These are phyloP conservation scores for Acleris holmiana DNA, from an alignment of 2,888 invertebrate species.

Conservation along the genomic window DNA sequence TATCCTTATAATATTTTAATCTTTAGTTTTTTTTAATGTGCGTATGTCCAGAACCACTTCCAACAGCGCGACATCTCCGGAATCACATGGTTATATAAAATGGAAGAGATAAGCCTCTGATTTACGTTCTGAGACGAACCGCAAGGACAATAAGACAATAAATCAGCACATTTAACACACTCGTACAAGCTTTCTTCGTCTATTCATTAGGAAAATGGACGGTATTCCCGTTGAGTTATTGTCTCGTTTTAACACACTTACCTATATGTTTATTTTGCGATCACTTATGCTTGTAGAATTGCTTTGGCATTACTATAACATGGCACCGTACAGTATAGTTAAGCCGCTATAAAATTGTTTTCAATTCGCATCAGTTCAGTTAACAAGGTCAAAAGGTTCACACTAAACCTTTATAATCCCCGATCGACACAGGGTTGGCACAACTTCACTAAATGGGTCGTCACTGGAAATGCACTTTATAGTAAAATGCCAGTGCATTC, in stretches of 20 bases:
- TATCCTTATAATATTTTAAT: no score
- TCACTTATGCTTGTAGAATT: no score
- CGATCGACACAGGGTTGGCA: background rate
- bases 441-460: constrained; percentile 13
- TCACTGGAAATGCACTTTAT: constrained; percentile 19
- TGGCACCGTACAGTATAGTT: no score
- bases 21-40: no score
- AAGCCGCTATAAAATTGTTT: no score
- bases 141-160: constrained; percentile 8
- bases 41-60: background rate
- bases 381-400: background rate
- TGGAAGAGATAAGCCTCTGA: constrained; percentile 10
- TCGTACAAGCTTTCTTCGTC: background rate
- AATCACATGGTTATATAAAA: constrained; percentile 5
- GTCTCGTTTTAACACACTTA: background rate
- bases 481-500: constrained; percentile 14
- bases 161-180: constrained; percentile 6
- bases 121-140: constrained; percentile 8
- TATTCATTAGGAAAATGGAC: background rate
- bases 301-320: no score
- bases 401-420: background rate
- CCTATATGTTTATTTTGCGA: no score
- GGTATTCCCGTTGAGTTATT: background rate
- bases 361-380: no score
- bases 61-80: constrained; percentile 4